Conservation (phyloP, 2,797 vertebrate genomes). For the Pyrrhura leucotis region DNA sequence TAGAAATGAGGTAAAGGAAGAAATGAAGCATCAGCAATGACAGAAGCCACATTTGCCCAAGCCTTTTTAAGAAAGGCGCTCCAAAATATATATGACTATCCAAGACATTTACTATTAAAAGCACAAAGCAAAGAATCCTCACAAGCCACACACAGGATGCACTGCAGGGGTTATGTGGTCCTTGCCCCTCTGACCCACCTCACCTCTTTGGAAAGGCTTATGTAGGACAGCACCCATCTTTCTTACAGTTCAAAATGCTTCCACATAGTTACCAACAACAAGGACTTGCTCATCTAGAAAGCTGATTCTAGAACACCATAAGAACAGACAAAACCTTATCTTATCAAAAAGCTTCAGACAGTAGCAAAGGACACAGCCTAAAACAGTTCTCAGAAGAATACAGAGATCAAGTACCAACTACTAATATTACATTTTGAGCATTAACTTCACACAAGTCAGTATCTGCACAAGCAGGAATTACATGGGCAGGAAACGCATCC, state of each 20-base stretch:
- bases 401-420: not conserved
- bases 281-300: not conserved
- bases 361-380: not conserved
- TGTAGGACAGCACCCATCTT: not conserved
- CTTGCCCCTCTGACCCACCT: not conserved
- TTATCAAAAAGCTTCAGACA: not conserved
- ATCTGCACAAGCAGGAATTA: not conserved
- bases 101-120: not conserved
- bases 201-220: not conserved
- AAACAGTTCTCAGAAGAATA: not conserved
- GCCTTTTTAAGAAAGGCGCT: not conserved
- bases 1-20: not conserved
- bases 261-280: not conserved
- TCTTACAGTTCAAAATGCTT: not conserved
- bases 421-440: not conserved
- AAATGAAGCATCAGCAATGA: not conserved
- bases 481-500: not conserved
- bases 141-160: rapidly evolving
- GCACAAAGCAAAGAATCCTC: not conserved
- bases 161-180: not conserved
- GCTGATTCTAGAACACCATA: rapidly evolving
- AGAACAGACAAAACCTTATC: not conserved
- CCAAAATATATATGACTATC: rapidly evolving
- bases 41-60: not conserved
- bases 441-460: not conserved